Base-by-base conservation (phyloP, 2,113 vertebrate species). In the Patagioenas fasciata region DNA sequence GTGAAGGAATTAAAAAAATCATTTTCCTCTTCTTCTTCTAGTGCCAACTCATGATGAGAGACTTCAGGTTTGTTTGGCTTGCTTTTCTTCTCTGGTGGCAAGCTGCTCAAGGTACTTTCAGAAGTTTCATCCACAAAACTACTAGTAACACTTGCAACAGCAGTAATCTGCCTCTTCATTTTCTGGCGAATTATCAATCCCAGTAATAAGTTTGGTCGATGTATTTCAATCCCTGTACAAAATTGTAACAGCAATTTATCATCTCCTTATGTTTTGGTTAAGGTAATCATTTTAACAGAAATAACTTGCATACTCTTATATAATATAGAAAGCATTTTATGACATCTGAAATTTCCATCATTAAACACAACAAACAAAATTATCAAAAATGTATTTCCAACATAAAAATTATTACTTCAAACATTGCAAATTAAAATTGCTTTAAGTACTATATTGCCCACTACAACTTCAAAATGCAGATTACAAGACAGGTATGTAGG, bases 101-200 rank as follows among this genome's bases (percentile, higher is more conserved):
- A 95, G 86, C 93, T 97, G 26, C 94, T 79, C 2, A 98, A 78
- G 5, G 81, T 75, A n/a, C 74, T 95, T 97, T 99, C 99, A 40
- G 97, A 95, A 66, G 96, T 38, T 74, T 98, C 99, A 60, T 98
- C 98, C 13, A 94, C 92, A 60, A 99, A 98, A 84, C 98, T 97
- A 23, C 95, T 86, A 73, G 96, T 61, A 72, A 90, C 85, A 17
- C 72, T 97, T 47, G 93, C 32, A 88, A 83, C 96, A 87, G 97
- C 93, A 67, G 96, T 87, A 23, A 97, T 98, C 81, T 98, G 99
- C 38, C 98, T 98, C 97, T 99, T 99, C 34, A 98, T 97, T 95
- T 99, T 98, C 83, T 99, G 99, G 60, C 99, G 99, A 95, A 99
- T 99, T 85, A 99, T 98, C 80, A 99, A 97, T 79, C 99, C 99